phyloP scores from a whole-genome alignment of 2,888 invertebrate species.

The Athalia rosae region DNA sequence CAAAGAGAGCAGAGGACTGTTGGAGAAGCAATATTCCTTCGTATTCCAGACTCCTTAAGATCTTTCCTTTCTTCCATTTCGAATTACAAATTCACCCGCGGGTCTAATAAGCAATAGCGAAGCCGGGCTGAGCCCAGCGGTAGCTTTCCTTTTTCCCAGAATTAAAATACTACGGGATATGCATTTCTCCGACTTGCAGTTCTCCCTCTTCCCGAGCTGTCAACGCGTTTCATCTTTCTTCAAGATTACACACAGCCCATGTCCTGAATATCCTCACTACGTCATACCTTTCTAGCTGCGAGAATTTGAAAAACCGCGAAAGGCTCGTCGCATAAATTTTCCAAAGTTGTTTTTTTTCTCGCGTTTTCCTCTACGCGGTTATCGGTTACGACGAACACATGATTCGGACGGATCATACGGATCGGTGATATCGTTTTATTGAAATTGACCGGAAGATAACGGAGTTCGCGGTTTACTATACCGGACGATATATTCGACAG shows the following conservation, averaged over 20 bases:
- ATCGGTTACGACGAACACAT: background rate
- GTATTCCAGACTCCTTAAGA: constrained; percentile 38
- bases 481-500: too few relatives aligned
- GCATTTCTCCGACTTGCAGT: background rate
- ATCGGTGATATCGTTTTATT: constrained; percentile 1
- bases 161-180: constrained; percentile 20
- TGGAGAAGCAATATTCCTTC: constrained; percentile 41
- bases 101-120: constrained; percentile 52
- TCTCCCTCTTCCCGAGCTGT: background rate
- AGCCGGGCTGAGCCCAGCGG: background rate
- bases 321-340: too few relatives aligned
- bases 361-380: background rate
- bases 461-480: constrained; percentile 5
- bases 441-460: constrained; percentile 35
- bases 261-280: too few relatives aligned
- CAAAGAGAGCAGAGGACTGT: constrained; percentile 5
- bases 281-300: too few relatives aligned
- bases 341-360: too few relatives aligned
- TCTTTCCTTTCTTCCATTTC: constrained; percentile 55
- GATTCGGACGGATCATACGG: background rate
- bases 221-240: constrained; percentile 35
- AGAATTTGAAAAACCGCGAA: too few relatives aligned
- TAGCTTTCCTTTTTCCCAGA: constrained; percentile 5
- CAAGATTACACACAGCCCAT: background rate
- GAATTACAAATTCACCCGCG: constrained; percentile 67